Base-by-base conservation (phyloP, 2,113 vertebrate genomes). In the Pachycephala philippinensis region DNA sequence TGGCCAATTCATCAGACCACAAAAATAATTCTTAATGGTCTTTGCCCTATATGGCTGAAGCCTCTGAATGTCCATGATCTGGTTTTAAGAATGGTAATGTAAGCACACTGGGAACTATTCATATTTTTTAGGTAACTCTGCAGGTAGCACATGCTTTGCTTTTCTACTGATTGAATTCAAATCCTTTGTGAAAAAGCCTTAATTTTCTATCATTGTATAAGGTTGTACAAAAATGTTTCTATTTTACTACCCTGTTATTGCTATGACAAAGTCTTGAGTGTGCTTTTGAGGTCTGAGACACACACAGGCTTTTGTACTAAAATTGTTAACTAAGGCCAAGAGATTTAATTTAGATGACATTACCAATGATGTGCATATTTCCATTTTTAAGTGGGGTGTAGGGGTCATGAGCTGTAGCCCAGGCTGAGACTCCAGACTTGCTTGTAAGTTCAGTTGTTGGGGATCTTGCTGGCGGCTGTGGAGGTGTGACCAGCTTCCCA, bases 401-500 rank as follows among this genome's bases (percentile, higher is more conserved):
- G 37, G 49, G 96, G 83, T 84, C 98, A 93, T 37, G 98, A 95
- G 12, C 81, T 53, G 93, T 79, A 93, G 92, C 93, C 52, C 97
- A 98, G 75, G 97, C 91, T 96, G 97, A 97, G 97, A 78, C 77
- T 97, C 90, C 98, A 89, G 96, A 97, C 68, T 98, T 99, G 97
- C 97, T 98, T 6, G 99, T 98, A 45, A 99, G 98, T 92, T 99
- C 99, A 4, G 99, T 99, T 50, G 97, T 97, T 68, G 99, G 98
- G 24, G 99, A 99, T 37, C 99, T 98, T 31, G 98, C 97, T 8
- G 99, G 99, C 26, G 99, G 99, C 59, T 98, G 98, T 7, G 99
- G 99, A 37, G 99, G 99, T 57, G 98, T 98, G 83, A 98, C 98
- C 75, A 99, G 93, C 83, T 99, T 98, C 27, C 98, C 98, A 33